Evolutionary conservation across 2,113 vertebrate genomes (phyloP).

Genomic region (Asarcornis scutulata): DNA sequence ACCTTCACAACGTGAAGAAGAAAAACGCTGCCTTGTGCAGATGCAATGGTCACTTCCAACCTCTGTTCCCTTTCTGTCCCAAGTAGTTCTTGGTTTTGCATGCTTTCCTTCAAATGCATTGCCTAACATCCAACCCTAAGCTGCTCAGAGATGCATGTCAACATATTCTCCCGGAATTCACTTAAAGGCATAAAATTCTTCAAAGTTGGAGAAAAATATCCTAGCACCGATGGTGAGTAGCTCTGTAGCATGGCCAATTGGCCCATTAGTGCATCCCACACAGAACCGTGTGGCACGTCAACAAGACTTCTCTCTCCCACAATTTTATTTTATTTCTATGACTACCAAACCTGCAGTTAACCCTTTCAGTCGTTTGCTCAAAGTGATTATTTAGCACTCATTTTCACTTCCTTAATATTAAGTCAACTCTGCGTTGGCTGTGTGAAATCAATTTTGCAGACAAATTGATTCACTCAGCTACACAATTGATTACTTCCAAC

Average conservation of each 20-base stretch:
- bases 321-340: neutral
- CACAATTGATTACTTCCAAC: slow-evolving; percentile 9
- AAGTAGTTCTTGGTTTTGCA: neutral
- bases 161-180: neutral
- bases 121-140: neutral
- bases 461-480: slow-evolving; percentile 1
- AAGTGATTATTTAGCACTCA: neutral
- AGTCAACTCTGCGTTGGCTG: neutral
- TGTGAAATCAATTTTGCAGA: neutral
- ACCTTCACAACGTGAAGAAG: neutral
- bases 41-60: neutral
- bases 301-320: neutral
- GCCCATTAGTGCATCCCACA: neutral
- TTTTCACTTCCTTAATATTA: slow-evolving; percentile 29
- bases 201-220: neutral
- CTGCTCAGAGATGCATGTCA: neutral
- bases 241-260: neutral
- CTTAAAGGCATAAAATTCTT: neutral
- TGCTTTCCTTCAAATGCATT: neutral
- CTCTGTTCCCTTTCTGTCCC: neutral
- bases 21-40: neutral
- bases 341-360: neutral
- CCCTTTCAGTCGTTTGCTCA: neutral
- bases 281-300: neutral
- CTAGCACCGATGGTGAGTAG: neutral